phyloP scores from a whole-genome alignment of 2,888 invertebrate species.

The Eristalis pertinax region DNA sequence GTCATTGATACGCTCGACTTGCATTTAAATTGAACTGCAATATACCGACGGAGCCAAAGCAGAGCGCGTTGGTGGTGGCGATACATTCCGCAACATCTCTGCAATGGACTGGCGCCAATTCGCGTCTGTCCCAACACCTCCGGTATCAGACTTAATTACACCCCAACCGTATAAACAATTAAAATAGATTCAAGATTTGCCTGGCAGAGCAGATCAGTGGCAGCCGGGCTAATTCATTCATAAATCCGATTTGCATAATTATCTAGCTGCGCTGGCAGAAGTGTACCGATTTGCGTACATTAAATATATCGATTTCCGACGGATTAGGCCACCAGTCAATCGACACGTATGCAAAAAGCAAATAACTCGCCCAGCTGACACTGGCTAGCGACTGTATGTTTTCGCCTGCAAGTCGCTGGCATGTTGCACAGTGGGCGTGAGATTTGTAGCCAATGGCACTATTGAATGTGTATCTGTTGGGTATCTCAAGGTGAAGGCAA shows the following conservation, averaged over 20 bases:
- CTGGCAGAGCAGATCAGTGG: slow-evolving; percentile 6
- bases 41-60: not conserved
- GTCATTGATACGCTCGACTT: not conserved
- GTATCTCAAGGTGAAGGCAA: slow-evolving; percentile 63
- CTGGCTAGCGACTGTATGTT: slow-evolving; percentile 20
- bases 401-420: slow-evolving; percentile 38
- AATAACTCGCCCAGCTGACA: slow-evolving; percentile 23
- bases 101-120: slow-evolving; percentile 66
- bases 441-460: slow-evolving; percentile 63
- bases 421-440: slow-evolving; percentile 62
- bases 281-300: slow-evolving; percentile 37
- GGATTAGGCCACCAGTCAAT: slow-evolving; percentile 20
- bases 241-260: slow-evolving; percentile 69
- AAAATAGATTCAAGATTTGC: slow-evolving; percentile 49
- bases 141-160: slow-evolving; percentile 59
- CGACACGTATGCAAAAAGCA: slow-evolving; percentile 44
- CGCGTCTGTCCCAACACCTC: slow-evolving; percentile 58
- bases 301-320: slow-evolving; percentile 22
- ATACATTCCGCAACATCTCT: slow-evolving; percentile 65
- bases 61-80: slow-evolving; percentile 52
- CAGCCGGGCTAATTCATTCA: slow-evolving; percentile 60
- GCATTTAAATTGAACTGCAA: slow-evolving; percentile 14
- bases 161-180: slow-evolving; percentile 55
- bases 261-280: slow-evolving; percentile 52
- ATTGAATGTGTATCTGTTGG: slow-evolving; percentile 1